Conservation (phyloP, 2,888 invertebrate genomes). For the Pachliopta kotzebuea region DNA sequence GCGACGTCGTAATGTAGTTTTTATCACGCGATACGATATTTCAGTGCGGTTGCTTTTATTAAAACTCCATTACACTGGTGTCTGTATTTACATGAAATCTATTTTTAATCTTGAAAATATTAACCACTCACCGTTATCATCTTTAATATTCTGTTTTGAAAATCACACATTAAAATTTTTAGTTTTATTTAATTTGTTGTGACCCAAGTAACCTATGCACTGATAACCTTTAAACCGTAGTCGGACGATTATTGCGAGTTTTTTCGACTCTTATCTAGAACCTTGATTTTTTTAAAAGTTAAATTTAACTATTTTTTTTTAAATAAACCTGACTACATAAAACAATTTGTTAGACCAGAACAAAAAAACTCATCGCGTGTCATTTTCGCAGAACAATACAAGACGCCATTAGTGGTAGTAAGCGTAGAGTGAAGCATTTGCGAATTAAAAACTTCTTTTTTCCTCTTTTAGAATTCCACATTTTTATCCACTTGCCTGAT, state of each 20-base stretch:
- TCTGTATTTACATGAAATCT: not conserved
- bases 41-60: constrained; percentile 7
- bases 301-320: not conserved
- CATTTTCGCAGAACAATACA: constrained; percentile 10
- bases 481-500: not conserved
- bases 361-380: constrained; percentile 3
- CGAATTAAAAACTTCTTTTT: constrained; percentile 16
- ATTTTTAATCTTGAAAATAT: not conserved
- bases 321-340: not conserved
- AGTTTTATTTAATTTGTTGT: too few relatives aligned
- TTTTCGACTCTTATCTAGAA: not conserved
- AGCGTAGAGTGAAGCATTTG: constrained; percentile 10
- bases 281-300: too few relatives aligned
- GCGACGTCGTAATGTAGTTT: constrained; percentile 8
- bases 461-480: not conserved
- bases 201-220: too few relatives aligned
- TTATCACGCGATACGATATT: constrained; percentile 22
- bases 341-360: not conserved
- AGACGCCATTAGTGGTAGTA: not conserved
- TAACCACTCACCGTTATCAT: not conserved
- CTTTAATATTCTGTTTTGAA: not conserved
- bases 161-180: not conserved
- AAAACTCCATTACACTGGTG: constrained; percentile 11
- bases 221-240: too few relatives aligned
- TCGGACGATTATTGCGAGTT: not conserved